Base-by-base conservation (phyloP, 2,888 invertebrate species). In the Antitype chi region DNA sequence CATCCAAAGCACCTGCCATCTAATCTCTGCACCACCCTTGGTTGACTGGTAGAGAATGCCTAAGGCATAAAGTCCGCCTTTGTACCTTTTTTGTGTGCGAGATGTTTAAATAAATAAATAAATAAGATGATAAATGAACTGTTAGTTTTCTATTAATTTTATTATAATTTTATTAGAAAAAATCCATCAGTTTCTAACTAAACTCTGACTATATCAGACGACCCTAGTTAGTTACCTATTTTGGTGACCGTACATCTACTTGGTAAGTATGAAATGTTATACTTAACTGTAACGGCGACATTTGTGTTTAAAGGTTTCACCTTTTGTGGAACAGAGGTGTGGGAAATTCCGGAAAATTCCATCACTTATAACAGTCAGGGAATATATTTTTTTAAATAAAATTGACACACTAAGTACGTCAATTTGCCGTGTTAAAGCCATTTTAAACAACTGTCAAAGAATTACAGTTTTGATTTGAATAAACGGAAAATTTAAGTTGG, bases 261-360 rank as follows among this genome's bases (percentile, higher is more conserved):
- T 15, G 13, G 28, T 73, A 59, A 13, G 74, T 59, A 57, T 47
- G 28, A 28, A 47, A 55, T 47, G n/a, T 53, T 43, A 52, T 53
- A 55, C 28, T 28, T 49, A n/a, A 28, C n/a, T 66, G 66, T 43
- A 17, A n/a, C 9, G n/a, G 32, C 28, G 43, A 55, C 17, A n/a
- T n/a, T n/a, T 32, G n/a, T 47, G 23, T 49, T 74, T 59, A 49
- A 49, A 57, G 32, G 32, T 57, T 74, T 72, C 55, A 73, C 73
- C 72, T 73, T 73, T 73, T 28, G 47, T 38, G 3, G n/a, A 13
- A 20, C 13, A 25, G 20, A 71, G 28, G 55, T 28, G 71, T 47
- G n/a, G 55, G 49, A 57, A 73, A 57, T 49, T 32, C 32, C 47
- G 20, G 55, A 32, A 57, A 32, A 32, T 47, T 49, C 20, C 7